Evolutionary conservation across 2,113 vertebrate genomes (phyloP).

Genomic region (Bostrychus sinensis): DNA sequence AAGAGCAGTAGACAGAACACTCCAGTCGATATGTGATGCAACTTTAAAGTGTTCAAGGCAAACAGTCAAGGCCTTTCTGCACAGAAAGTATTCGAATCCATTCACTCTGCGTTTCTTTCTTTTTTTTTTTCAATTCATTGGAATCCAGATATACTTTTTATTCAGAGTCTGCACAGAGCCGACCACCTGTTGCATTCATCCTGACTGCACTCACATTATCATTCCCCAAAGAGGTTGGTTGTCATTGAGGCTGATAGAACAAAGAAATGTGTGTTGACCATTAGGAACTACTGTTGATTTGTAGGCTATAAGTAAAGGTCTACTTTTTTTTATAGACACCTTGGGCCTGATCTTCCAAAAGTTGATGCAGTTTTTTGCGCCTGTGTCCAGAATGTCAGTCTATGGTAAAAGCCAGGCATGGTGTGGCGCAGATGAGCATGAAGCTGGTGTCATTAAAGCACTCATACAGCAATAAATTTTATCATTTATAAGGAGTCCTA

Average conservation of each 20-base stretch:
- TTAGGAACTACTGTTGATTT: neutral
- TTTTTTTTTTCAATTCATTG: neutral
- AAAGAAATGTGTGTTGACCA: neutral
- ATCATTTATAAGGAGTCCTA: too few relatives aligned
- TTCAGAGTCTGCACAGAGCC: neutral
- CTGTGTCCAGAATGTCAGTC: too few relatives aligned
- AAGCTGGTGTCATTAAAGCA: too few relatives aligned
- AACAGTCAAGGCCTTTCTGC: neutral
- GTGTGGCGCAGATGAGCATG: too few relatives aligned
- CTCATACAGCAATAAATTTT: too few relatives aligned
- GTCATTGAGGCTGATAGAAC: neutral
- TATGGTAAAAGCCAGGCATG: too few relatives aligned
- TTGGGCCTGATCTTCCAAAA: too few relatives aligned
- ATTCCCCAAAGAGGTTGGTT: neutral
- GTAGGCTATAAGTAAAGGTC: too few relatives aligned
- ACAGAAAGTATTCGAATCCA: neutral
- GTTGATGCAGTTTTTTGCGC: too few relatives aligned
- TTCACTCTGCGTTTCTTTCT: neutral
- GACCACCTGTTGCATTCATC: neutral
- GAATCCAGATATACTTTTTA: neutral
- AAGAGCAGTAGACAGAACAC: conserved; percentile 1
- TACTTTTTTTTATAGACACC: too few relatives aligned
- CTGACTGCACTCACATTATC: neutral
- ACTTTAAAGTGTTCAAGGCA: neutral
- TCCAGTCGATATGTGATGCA: conserved; percentile 6